A percentile compares a stretch with the other conserved stretches of the same genome.
These are phyloP conservation scores for Orgyia antiqua DNA, from an alignment of 2,888 invertebrate species.

Conservation along the genomic window DNA sequence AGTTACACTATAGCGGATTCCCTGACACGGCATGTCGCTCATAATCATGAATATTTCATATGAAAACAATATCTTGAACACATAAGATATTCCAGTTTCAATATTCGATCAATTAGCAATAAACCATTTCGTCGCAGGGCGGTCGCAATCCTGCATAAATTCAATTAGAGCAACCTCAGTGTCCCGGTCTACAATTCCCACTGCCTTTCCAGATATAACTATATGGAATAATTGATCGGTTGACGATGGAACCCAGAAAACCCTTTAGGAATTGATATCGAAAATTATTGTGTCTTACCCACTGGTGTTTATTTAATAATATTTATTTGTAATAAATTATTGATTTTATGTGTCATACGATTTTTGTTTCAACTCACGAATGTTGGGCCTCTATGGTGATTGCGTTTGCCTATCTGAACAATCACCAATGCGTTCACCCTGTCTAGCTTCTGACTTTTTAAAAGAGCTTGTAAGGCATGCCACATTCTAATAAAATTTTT, in stretches of 20 bases:
- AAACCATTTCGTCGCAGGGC: constrained; percentile 52
- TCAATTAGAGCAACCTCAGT: constrained; percentile 52
- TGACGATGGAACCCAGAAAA: constrained; percentile 32
- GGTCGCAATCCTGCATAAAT: constrained; percentile 62
- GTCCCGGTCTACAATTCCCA: constrained; percentile 40
- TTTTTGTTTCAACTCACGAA: constrained; percentile 16
- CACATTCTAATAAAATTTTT: too few relatives aligned
- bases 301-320: constrained; percentile 22
- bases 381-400: neutral
- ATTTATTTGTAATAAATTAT: constrained; percentile 31
- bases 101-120: constrained; percentile 65
- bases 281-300: constrained; percentile 30
- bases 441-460: too few relatives aligned
- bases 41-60: constrained; percentile 30
- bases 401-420: too few relatives aligned
- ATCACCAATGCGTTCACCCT: too few relatives aligned
- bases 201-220: constrained; percentile 45
- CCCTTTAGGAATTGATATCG: constrained; percentile 38
- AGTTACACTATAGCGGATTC: too few relatives aligned
- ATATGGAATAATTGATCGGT: constrained; percentile 60
- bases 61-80: constrained; percentile 30
- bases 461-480: too few relatives aligned
- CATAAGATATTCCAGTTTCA: constrained; percentile 31
- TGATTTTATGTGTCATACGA: constrained; percentile 15
- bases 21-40: constrained; percentile 9